phyloP scores from a whole-genome alignment of 2,888 invertebrate genomes.

The Mythimna ferrago region DNA sequence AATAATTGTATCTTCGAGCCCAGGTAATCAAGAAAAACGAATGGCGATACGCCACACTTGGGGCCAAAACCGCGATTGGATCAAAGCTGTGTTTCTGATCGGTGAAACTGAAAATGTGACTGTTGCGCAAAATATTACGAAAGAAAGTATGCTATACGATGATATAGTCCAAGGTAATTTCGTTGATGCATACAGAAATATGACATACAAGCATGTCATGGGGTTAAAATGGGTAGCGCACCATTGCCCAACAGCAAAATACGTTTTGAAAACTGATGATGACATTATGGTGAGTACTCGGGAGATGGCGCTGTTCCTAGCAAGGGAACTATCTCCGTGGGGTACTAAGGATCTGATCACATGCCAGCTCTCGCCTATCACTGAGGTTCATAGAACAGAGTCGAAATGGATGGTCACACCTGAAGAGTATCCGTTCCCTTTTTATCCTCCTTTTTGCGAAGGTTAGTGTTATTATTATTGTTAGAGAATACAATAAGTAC shows the following conservation, averaged over 20 bases:
- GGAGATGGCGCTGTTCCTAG: constrained; percentile 90
- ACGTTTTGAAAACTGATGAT: constrained; percentile 94
- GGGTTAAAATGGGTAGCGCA: constrained; percentile 94
- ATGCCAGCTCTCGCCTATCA: constrained; percentile 89
- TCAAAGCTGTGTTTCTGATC: constrained; percentile 92
- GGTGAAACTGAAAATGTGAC: constrained; percentile 82
- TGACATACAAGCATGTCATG: constrained; percentile 96
- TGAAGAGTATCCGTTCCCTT: constrained; percentile 91
- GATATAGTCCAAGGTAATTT: constrained; percentile 95
- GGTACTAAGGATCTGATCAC: constrained; percentile 92
- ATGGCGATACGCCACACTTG: constrained; percentile 93
- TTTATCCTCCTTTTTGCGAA: constrained; percentile 94
- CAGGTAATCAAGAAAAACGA: constrained; percentile 92
- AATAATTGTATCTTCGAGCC: constrained; percentile 93
- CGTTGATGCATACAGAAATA: constrained; percentile 94
- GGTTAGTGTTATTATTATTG: constrained; percentile 80
- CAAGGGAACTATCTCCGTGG: constrained; percentile 90
- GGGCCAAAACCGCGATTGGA: constrained; percentile 90
- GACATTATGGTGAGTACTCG: constrained; percentile 94
- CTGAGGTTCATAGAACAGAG: constrained; percentile 91
- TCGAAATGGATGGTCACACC: constrained; percentile 95
- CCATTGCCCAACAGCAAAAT: constrained; percentile 93
- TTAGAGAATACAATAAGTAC: no score
- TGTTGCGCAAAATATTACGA: constrained; percentile 78
- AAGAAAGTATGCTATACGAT: constrained; percentile 90